Percentiles rank a stretch among this genome's conserved stretches.
Conservation (phyloP, 2,797 vertebrate genomes). For the Micromesistius poutassou region DNA sequence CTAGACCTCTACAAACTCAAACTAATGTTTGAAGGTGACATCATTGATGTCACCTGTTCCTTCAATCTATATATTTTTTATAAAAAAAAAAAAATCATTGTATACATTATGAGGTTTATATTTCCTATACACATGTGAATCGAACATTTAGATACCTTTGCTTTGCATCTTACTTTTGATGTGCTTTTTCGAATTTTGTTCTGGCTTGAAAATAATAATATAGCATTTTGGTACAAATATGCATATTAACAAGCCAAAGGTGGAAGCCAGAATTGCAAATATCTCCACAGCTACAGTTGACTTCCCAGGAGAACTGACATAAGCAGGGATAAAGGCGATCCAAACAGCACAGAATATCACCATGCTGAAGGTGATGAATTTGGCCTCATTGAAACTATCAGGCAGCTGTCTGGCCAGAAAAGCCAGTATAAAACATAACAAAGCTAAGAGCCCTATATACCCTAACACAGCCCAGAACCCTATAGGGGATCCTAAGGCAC, state of each 20-base stretch:
- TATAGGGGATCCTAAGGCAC: constrained; percentile 15
- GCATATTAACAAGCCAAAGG: constrained; percentile 61
- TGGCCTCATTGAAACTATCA: too few relatives aligned
- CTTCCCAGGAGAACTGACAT: constrained; percentile 61
- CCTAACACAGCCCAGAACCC: too few relatives aligned
- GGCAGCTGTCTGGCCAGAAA: too few relatives aligned
- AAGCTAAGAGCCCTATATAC: too few relatives aligned
- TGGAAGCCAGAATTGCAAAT: constrained; percentile 61
- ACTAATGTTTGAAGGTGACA: too few relatives aligned
- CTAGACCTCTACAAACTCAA: too few relatives aligned
- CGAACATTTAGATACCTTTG: constrained; percentile 30
- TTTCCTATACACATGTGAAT: background rate
- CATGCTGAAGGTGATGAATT: too few relatives aligned
- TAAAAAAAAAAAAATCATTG: too few relatives aligned
- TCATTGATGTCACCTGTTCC: too few relatives aligned
- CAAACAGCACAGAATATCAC: too few relatives aligned
- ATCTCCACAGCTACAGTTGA: constrained; percentile 61
- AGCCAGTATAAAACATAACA: too few relatives aligned
- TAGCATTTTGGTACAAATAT: constrained; percentile 71
- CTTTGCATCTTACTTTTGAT: constrained; percentile 51
- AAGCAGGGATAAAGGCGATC: constrained; percentile 7
- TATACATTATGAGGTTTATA: background rate
- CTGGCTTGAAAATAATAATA: constrained; percentile 64
- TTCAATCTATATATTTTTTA: too few relatives aligned
- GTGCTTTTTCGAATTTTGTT: constrained; percentile 59